Conservation (phyloP, 2,113 vertebrate genomes). For the Anthoscopus minutus region DNA sequence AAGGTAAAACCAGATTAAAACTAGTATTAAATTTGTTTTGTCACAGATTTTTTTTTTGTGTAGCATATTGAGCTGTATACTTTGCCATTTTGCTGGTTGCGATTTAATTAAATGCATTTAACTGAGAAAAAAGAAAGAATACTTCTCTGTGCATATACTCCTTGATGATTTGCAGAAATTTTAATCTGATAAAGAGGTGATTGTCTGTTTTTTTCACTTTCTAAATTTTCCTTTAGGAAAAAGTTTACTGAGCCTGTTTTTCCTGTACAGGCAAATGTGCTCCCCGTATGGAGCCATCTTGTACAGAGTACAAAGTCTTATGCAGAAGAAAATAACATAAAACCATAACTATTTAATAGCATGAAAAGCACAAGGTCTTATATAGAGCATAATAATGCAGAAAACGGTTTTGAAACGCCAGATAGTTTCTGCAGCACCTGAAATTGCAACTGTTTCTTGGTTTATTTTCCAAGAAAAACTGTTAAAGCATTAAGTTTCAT, state of each 20-base stretch:
- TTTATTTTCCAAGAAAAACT: not conserved
- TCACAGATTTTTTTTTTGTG: not conserved
- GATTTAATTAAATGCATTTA: not conserved
- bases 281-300: not conserved
- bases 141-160: not conserved
- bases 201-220: not conserved
- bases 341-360: not conserved
- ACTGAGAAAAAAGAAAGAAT: not conserved
- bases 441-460: not conserved
- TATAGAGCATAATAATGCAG: not conserved
- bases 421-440: not conserved
- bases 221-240: not conserved
- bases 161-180: not conserved
- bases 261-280: not conserved
- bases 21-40: not conserved
- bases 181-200: not conserved
- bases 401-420: not conserved
- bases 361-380: not conserved
- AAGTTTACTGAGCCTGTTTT: not conserved
- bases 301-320: not conserved
- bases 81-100: not conserved
- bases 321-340: not conserved
- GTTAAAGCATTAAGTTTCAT: not conserved
- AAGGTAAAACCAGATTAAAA: slow-evolving; percentile 76
- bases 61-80: not conserved